Evolutionary conservation across 1,140 invertebrate genomes (phyloP).

Genomic region (Aphidius ervi): DNA sequence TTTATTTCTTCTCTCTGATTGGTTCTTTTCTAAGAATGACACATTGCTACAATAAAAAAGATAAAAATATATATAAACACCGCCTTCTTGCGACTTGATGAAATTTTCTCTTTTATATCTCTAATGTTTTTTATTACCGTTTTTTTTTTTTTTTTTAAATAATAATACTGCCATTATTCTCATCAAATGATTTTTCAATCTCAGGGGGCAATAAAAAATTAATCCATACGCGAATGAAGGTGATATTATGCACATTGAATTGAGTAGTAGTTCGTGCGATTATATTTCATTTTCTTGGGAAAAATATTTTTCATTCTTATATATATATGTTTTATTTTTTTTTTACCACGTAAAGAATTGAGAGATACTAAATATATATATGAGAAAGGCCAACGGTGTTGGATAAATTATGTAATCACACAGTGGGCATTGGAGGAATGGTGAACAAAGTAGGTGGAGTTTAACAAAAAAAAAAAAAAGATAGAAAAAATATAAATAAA

Average conservation of each 20-base stretch:
- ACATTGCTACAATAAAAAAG: no score
- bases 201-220: not conserved
- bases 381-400: slow-evolving; percentile 16
- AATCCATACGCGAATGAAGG: not conserved
- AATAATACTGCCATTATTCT: no score
- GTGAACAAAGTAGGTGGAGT: slow-evolving; percentile 12
- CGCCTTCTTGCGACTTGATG: no score
- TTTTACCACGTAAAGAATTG: slow-evolving; percentile 5
- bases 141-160: no score
- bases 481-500: not conserved
- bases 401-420: slow-evolving; percentile 23
- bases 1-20: no score
- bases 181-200: no score
- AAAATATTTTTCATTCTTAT: slow-evolving; percentile 14
- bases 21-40: no score
- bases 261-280: slow-evolving; percentile 1
- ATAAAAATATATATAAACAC: no score
- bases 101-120: no score
- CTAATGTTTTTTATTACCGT: no score
- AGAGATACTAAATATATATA: slow-evolving; percentile 15
- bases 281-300: slow-evolving; percentile 16
- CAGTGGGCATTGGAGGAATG: slow-evolving; percentile 9
- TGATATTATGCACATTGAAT: no score
- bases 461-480: not conserved
- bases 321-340: not conserved